Evolutionary conservation across 2,888 invertebrate genomes (phyloP).

Genomic region (Lutraria lutraria): DNA sequence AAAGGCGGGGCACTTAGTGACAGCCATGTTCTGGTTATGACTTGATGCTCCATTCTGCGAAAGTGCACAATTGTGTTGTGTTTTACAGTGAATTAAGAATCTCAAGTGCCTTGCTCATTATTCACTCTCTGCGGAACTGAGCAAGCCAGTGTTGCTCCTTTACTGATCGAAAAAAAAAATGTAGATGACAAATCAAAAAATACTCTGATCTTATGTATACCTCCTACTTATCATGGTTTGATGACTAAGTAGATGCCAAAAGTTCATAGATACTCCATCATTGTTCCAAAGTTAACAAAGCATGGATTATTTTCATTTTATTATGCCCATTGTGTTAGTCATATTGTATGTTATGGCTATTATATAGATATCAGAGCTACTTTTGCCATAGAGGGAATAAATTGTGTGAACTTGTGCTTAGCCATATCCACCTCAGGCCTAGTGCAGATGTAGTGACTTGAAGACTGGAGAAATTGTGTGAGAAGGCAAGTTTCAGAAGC

Average conservation of each 20-base stretch:
- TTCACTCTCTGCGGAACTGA: constrained; percentile 34
- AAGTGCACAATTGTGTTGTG: constrained; percentile 32
- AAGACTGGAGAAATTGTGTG: neutral
- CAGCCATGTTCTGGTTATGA: constrained; percentile 29
- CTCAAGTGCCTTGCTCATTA: constrained; percentile 52
- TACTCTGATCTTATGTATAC: constrained; percentile 38
- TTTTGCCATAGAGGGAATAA: constrained; percentile 38
- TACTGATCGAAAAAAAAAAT: neutral
- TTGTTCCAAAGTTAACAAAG: constrained; percentile 40
- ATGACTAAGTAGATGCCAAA: constrained; percentile 31
- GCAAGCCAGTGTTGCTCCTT: constrained; percentile 37
- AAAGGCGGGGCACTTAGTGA: constrained; percentile 35
- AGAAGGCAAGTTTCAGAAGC: neutral
- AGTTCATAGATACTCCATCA: constrained; percentile 17
- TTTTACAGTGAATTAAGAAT: constrained; percentile 42
- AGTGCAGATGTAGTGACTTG: neutral
- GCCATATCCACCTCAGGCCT: neutral
- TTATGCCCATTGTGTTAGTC: constrained; percentile 42
- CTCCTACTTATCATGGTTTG: neutral
- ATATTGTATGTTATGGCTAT: constrained; percentile 39
- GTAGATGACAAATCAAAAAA: constrained; percentile 38
- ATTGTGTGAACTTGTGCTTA: constrained; percentile 43
- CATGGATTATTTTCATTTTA: constrained; percentile 34
- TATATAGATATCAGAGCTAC: constrained; percentile 37
- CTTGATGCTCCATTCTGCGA: constrained; percentile 53